A percentile compares a stretch with the other conserved stretches of the same genome.
phyloP scores from a whole-genome alignment of 2,113 vertebrate genomes.

The Dicaeum eximium region DNA sequence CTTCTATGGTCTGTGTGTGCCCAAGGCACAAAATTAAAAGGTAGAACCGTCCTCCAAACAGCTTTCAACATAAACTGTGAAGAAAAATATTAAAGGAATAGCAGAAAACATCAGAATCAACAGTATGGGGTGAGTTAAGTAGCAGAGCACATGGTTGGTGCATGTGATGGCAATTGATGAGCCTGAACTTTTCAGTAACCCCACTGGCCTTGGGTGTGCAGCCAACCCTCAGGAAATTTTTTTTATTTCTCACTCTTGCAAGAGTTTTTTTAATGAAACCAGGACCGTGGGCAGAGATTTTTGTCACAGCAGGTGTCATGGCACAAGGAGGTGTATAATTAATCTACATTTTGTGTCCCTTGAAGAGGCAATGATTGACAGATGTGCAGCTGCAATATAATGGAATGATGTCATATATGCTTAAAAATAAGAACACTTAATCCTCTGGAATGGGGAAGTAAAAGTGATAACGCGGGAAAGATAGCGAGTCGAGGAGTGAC shows the following conservation, averaged over 20 bases:
- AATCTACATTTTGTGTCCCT: not conserved
- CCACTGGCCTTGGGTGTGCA: not conserved
- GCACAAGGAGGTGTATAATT: not conserved
- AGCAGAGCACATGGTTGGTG: rapidly evolving
- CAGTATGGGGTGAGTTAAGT: not conserved
- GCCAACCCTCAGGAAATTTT: not conserved
- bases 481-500: not conserved
- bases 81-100: not conserved
- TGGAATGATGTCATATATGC: not conserved
- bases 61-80: not conserved
- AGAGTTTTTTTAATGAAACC: not conserved
- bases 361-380: not conserved
- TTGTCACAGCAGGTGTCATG: not conserved
- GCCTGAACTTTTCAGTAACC: not conserved
- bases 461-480: not conserved
- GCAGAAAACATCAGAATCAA: not conserved
- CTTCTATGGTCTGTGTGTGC: not conserved
- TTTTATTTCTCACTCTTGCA: not conserved
- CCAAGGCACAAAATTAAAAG: not conserved
- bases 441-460: not conserved
- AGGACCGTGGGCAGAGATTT: not conserved
- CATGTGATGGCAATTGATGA: not conserved
- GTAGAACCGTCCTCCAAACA: not conserved
- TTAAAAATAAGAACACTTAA: not conserved
- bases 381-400: not conserved